Evolutionary conservation across 2,888 invertebrate genomes (phyloP).

Genomic region (Megastigmus dorsalis): DNA sequence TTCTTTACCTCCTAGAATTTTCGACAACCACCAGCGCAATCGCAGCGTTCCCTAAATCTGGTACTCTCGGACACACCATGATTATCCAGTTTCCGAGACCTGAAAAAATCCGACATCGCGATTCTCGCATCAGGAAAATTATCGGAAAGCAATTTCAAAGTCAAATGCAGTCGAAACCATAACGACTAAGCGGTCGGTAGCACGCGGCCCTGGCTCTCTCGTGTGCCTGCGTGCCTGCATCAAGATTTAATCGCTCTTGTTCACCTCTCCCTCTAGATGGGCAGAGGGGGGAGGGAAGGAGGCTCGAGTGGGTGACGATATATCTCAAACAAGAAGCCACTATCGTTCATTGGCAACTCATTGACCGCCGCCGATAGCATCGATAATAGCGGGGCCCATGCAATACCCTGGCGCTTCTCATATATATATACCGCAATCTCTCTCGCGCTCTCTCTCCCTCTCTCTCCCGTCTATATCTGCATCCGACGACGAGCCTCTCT

Average conservation of each 20-base stretch:
- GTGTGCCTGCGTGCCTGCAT: conserved; percentile 16
- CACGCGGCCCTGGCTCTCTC: too few species aligned
- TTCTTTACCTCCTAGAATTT: conserved; percentile 1
- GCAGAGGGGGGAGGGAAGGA: background rate
- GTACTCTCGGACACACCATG: too few species aligned
- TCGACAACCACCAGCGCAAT: conserved; percentile 20
- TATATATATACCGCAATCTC: background rate
- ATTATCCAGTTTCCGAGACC: too few species aligned
- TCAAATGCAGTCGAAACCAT: conserved; percentile 15
- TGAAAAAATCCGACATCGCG: too few species aligned
- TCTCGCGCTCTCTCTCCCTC: background rate
- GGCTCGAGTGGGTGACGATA: background rate
- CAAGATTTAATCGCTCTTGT: conserved; percentile 17
- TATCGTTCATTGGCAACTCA: conserved; percentile 41
- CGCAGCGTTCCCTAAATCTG: too few species aligned
- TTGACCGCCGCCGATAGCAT: conserved; percentile 35
- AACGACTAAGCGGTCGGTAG: too few species aligned
- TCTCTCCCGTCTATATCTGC: background rate
- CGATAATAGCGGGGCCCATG: conserved; percentile 32
- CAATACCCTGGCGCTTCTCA: background rate
- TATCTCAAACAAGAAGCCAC: conserved; percentile 23
- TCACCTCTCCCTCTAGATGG: background rate
- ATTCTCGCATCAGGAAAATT: too few species aligned
- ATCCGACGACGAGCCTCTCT: background rate
- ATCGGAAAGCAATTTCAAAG: conserved; percentile 43